phyloP scores from a whole-genome alignment of 2,888 invertebrate genomes.

The Caenorhabditis virilis region DNA sequence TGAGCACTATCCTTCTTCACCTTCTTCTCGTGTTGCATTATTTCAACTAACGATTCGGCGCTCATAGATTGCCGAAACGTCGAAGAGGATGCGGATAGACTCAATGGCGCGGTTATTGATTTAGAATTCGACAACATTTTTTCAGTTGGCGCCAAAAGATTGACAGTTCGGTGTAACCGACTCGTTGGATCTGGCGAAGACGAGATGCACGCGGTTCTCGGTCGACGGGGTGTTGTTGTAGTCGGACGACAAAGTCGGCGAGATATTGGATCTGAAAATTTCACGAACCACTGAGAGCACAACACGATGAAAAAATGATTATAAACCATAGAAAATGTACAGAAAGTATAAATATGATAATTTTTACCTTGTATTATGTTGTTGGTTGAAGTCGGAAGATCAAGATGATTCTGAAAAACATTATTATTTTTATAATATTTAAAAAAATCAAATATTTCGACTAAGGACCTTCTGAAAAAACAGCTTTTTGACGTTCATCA shows the following conservation, averaged over 20 bases:
- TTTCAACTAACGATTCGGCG: conserved; percentile 33
- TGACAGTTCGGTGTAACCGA: conserved; percentile 20
- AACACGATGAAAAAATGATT: neutral
- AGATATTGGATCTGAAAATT: neutral
- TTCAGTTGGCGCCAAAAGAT: conserved; percentile 4
- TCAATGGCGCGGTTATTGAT: neutral
- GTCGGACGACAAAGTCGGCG: neutral
- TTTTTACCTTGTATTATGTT: neutral
- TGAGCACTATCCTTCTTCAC: neutral
- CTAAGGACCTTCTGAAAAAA: neutral
- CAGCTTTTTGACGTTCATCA: too few species aligned
- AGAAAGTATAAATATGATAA: neutral
- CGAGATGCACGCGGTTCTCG: conserved; percentile 10
- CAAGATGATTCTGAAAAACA: neutral
- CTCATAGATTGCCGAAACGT: conserved; percentile 21
- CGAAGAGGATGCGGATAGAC: neutral
- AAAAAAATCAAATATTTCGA: neutral
- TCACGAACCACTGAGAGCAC: neutral
- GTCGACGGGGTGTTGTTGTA: conserved; percentile 2
- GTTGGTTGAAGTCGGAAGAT: neutral
- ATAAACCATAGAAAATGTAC: neutral
- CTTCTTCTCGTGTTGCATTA: conserved; percentile 2
- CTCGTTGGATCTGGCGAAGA: conserved; percentile 14
- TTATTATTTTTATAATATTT: too few species aligned
- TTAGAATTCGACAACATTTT: too few species aligned